Conservation (phyloP, 2,797 vertebrate species). For the Leptatherina wallacei region DNA sequence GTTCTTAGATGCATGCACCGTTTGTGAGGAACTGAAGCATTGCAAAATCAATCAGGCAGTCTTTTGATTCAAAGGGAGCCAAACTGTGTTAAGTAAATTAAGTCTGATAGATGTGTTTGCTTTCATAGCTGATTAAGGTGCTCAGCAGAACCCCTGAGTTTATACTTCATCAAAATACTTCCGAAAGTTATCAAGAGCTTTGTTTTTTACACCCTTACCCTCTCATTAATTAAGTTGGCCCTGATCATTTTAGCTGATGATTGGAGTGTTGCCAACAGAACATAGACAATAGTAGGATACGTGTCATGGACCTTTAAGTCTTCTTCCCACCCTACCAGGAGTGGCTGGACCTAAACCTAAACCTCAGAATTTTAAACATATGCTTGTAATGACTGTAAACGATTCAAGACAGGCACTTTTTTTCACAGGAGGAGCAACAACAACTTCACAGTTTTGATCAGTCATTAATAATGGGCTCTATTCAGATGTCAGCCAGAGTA, state of each 20-base stretch:
- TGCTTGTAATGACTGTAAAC: conserved; percentile 46
- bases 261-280: conserved; percentile 63
- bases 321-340: conserved; percentile 35
- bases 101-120: conserved; percentile 82
- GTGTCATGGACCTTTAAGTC: conserved; percentile 66
- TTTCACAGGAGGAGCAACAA: conserved; percentile 29
- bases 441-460: conserved; percentile 48
- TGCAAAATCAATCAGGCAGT: conserved; percentile 71
- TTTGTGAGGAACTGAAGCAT: conserved; percentile 75
- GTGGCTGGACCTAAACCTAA: conserved; percentile 41
- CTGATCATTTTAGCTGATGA: conserved; percentile 73
- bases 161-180: conserved; percentile 81
- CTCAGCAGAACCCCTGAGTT: conserved; percentile 75
- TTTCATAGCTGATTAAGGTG: conserved; percentile 84
- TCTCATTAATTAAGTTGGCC: conserved; percentile 76
- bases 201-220: conserved; percentile 70
- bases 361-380: conserved; percentile 54
- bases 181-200: conserved; percentile 74
- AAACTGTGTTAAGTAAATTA: conserved; percentile 80
- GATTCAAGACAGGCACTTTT: conserved; percentile 38
- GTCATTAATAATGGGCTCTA: conserved; percentile 58
- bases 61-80: conserved; percentile 77
- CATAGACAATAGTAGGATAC: conserved; percentile 53
- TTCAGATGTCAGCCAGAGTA: conserved; percentile 53
- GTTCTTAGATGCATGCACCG: conserved; percentile 57